phyloP scores from a whole-genome alignment of 1,140 invertebrate genomes.

The Schlechtendalia chinensis region DNA sequence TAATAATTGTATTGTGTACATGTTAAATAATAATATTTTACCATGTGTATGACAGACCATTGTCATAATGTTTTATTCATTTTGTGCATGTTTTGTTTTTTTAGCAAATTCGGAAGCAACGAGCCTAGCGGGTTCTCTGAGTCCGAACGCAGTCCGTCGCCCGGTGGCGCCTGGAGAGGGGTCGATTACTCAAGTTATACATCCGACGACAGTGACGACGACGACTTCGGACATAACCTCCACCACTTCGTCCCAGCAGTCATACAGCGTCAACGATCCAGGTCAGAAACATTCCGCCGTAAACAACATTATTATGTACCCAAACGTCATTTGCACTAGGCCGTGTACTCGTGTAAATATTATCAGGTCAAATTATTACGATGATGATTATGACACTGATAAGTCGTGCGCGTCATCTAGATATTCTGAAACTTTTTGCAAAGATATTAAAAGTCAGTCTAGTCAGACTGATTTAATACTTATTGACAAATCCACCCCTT shows the following conservation, averaged over 20 bases:
- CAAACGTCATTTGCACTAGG: constrained; percentile 41
- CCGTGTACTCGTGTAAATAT: constrained; percentile 32
- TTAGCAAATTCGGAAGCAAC: constrained; percentile 51
- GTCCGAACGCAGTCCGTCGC: constrained; percentile 53
- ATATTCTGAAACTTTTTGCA: constrained; percentile 39
- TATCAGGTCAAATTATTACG: constrained; percentile 38
- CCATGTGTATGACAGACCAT: not conserved
- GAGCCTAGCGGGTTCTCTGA: constrained; percentile 55
- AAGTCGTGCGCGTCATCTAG: constrained; percentile 31
- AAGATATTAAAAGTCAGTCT: constrained; percentile 45
- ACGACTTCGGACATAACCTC: constrained; percentile 51
- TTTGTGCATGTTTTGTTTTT: not conserved
- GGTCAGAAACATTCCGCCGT: constrained; percentile 54
- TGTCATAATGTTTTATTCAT: not conserved
- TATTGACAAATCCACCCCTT: constrained; percentile 50
- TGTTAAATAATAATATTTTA: no score
- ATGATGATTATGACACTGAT: constrained; percentile 40
- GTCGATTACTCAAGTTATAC: constrained; percentile 42
- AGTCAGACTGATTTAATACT: constrained; percentile 49
- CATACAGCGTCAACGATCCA: constrained; percentile 51
- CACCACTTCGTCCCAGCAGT: constrained; percentile 50
- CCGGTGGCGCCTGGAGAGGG: constrained; percentile 30
- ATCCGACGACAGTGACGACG: constrained; percentile 49
- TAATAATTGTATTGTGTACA: not conserved
- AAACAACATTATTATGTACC: constrained; percentile 49